phyloP scores from a whole-genome alignment of 2,888 invertebrate species.

The Drosophila setosimentum region DNA sequence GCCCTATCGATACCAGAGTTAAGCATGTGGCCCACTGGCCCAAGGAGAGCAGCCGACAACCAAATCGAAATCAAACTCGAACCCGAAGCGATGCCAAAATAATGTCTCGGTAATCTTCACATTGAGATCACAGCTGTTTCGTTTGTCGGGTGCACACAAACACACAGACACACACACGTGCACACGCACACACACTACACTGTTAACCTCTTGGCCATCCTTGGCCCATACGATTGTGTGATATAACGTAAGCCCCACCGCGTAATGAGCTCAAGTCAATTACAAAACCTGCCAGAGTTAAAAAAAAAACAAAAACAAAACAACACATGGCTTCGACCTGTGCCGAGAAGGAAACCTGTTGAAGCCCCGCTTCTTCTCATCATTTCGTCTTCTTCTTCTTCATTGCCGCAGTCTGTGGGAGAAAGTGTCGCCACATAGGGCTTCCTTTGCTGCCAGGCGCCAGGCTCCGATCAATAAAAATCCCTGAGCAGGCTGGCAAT shows the following conservation, averaged over 20 bases:
- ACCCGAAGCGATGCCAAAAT: neutral
- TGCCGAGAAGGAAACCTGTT: conserved; percentile 58
- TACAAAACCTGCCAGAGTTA: conserved; percentile 43
- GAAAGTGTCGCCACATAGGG: conserved; percentile 68
- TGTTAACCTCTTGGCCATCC: conserved; percentile 49
- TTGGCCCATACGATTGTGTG: conserved; percentile 58
- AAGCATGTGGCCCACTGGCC: conserved; percentile 73
- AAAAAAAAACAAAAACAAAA: neutral
- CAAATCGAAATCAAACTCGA: conserved; percentile 2
- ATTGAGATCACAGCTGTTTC: conserved; percentile 15
- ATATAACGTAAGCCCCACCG: conserved; percentile 68
- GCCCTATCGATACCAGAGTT: conserved; percentile 32
- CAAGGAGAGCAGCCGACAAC: conserved; percentile 41
- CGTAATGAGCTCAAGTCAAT: conserved; percentile 74
- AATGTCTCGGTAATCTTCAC: neutral
- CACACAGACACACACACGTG: neutral
- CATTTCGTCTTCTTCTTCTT: neutral
- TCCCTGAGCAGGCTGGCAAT: conserved; percentile 3
- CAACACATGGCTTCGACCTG: conserved; percentile 64
- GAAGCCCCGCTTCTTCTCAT: conserved; percentile 36
- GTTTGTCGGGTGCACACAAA: conserved; percentile 44
- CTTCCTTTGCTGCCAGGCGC: conserved; percentile 59
- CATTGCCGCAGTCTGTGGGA: conserved; percentile 42
- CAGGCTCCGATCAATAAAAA: conserved; percentile 37
- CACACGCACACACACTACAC: neutral